Evolutionary conservation across 2,113 vertebrate genomes (phyloP).

Genomic region (Solea solea): DNA sequence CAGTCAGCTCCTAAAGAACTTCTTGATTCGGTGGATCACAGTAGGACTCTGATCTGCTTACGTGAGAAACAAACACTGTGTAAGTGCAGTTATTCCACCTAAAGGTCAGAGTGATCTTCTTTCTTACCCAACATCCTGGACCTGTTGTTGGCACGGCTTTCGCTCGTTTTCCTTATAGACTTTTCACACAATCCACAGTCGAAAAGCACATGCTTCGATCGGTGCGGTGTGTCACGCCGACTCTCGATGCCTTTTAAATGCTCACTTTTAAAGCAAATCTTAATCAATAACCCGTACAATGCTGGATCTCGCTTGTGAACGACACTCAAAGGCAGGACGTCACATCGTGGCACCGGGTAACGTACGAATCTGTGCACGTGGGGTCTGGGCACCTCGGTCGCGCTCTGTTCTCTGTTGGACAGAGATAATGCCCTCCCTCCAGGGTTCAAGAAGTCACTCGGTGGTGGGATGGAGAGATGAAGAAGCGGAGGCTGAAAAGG

Average conservation of each 20-base stretch:
- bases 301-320: conserved; percentile 21
- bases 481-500: conserved; percentile 45
- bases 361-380: conserved; percentile 55
- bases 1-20: too few relatives aligned
- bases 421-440: conserved; percentile 74
- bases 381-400: conserved; percentile 68
- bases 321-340: too few relatives aligned
- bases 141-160: not conserved
- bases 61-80: too few relatives aligned
- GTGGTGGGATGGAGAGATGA: conserved; percentile 65
- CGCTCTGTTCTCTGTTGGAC: conserved; percentile 57
- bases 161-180: too few relatives aligned
- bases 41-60: too few relatives aligned
- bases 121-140: conserved; percentile 42
- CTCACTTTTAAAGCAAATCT: conserved; percentile 11
- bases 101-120: conserved; percentile 32
- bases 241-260: conserved; percentile 1
- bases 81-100: not conserved
- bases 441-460: conserved; percentile 60
- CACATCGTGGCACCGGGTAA: conserved; percentile 45
- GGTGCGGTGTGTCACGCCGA: conserved; percentile 3
- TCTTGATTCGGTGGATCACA: too few relatives aligned
- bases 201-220: conserved; percentile 1
- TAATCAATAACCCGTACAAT: conserved; percentile 24
- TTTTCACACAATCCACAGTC: too few relatives aligned